phyloP scores from a whole-genome alignment of 2,113 vertebrate genomes.

The Engystomops pustulosus region DNA sequence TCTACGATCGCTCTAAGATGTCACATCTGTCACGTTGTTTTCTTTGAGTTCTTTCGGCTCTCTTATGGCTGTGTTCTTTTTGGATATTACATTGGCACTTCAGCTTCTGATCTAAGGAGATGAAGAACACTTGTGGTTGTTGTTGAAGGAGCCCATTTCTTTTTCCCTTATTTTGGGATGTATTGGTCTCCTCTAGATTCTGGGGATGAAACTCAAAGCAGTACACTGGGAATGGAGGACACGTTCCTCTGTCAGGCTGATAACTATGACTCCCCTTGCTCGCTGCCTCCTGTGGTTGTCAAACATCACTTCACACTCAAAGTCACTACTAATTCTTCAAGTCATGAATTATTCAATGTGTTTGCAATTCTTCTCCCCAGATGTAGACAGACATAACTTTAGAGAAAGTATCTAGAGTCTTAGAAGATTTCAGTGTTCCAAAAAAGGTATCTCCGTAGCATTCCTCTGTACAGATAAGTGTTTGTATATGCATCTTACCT shows the following conservation, averaged over 20 bases:
- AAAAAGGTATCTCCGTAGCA: no score
- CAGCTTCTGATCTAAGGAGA: constrained; percentile 4
- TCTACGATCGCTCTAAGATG: neutral
- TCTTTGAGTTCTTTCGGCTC: neutral
- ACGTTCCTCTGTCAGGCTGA: neutral
- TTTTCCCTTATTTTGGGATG: constrained; percentile 1
- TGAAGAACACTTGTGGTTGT: constrained; percentile 52
- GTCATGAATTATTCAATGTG: constrained; percentile 3
- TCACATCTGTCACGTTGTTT: constrained; percentile 1
- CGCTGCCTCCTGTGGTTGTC: constrained; percentile 5
- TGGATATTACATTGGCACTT: constrained; percentile 44
- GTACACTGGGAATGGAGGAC: neutral
- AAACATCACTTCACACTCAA: constrained; percentile 9
- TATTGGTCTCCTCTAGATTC: neutral
- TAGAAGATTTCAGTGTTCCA: no score
- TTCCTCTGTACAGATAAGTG: no score
- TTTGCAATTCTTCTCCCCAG: neutral
- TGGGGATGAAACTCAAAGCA: neutral
- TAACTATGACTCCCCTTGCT: neutral
- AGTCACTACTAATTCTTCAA: neutral
- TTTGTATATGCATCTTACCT: no score
- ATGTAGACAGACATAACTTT: neutral
- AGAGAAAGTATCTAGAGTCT: neutral
- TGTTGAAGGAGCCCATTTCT: constrained; percentile 17
- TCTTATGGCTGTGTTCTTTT: neutral